phyloP scores from a whole-genome alignment of 1,140 invertebrate genomes.

The Propsilocerus akamusi region DNA sequence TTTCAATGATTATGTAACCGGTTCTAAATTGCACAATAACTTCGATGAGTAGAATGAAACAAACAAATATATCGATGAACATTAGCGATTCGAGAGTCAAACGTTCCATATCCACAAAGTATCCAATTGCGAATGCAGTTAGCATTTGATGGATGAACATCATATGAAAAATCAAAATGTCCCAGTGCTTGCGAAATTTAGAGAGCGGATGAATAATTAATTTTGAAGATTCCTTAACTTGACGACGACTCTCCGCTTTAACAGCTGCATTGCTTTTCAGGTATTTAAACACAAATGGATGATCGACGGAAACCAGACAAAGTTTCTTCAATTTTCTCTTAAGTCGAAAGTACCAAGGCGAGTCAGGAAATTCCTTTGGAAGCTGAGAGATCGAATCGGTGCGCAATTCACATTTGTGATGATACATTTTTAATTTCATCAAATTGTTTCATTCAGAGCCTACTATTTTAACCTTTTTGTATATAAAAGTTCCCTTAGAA shows the following conservation, averaged over 20 bases:
- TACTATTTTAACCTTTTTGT: no score
- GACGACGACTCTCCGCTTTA: constrained; percentile 19
- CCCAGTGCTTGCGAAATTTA: neutral
- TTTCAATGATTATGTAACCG: neutral
- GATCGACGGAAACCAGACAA: constrained; percentile 10
- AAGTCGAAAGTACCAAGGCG: neutral
- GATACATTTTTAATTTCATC: constrained; percentile 8
- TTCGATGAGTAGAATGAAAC: neutral
- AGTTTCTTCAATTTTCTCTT: constrained; percentile 10
- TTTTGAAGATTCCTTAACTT: constrained; percentile 13
- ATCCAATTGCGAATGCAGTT: neutral
- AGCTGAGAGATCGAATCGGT: constrained; percentile 8
- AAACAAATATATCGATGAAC: no score
- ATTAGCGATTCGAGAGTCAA: neutral
- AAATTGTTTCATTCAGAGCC: no score
- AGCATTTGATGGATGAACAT: neutral
- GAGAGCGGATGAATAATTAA: neutral
- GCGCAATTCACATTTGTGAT: constrained; percentile 14
- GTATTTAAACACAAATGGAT: constrained; percentile 14
- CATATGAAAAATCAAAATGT: neutral
- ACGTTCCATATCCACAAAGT: neutral
- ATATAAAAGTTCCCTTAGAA: no score
- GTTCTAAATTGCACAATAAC: neutral
- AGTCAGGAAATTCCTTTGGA: neutral
- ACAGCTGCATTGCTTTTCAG: constrained; percentile 19